These are phyloP conservation scores for Dusona sp. DNA, from an alignment of 2,888 invertebrate species.

Conservation along the genomic window DNA sequence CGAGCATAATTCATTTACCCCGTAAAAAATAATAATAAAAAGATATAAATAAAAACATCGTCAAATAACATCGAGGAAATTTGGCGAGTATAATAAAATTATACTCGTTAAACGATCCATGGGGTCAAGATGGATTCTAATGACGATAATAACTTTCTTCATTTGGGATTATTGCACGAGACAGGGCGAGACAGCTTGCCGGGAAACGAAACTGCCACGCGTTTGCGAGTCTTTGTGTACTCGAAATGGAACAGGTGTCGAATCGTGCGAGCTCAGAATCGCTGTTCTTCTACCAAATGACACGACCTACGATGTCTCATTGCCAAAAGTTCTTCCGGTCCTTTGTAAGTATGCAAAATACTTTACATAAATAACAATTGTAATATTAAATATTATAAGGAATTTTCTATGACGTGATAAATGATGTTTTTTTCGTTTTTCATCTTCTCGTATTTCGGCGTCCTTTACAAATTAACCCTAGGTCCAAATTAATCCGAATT, in stretches of 20 bases:
- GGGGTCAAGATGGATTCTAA: slow-evolving; percentile 62
- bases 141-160: slow-evolving; percentile 51
- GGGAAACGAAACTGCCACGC: slow-evolving; percentile 77
- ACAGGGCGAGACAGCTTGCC: slow-evolving; percentile 72
- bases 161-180: slow-evolving; percentile 4
- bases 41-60: not conserved
- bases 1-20: not conserved
- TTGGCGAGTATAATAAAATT: slow-evolving; percentile 6
- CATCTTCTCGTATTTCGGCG: too few relatives aligned
- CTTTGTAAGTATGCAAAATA: slow-evolving; percentile 74
- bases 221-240: slow-evolving; percentile 86
- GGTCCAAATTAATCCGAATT: too few relatives aligned
- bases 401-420: not conserved
- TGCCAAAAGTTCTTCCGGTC: slow-evolving; percentile 89
- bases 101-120: slow-evolving; percentile 32
- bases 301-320: slow-evolving; percentile 87
- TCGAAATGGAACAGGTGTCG: slow-evolving; percentile 77
- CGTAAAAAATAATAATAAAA: not conserved
- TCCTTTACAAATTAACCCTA: too few relatives aligned
- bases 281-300: slow-evolving; percentile 89
- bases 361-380: not conserved
- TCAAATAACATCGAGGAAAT: slow-evolving; percentile 1
- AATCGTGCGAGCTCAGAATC: slow-evolving; percentile 87
- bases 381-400: not conserved
- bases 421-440: not conserved